These are phyloP conservation scores for Oreohelix idahoensis DNA, from an alignment of 1,140 invertebrate genomes.

Conservation along the genomic window DNA sequence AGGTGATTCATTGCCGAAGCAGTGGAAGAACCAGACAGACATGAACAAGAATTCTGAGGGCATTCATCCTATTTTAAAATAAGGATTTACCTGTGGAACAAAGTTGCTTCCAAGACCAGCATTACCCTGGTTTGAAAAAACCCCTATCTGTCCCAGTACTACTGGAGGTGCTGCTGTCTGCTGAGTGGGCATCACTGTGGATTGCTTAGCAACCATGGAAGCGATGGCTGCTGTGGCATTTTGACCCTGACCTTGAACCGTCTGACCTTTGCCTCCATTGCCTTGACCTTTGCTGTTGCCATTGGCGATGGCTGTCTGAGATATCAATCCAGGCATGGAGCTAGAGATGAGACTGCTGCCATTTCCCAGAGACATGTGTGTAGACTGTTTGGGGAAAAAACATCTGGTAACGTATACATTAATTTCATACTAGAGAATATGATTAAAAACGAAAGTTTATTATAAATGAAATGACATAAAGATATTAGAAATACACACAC, in stretches of 20 bases:
- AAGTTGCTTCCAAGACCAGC: constrained; percentile 38
- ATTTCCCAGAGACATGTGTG: constrained; percentile 33
- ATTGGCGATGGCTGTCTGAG: constrained; percentile 25
- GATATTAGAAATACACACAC: too few relatives aligned
- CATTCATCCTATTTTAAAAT: too few relatives aligned
- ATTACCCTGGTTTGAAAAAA: constrained; percentile 48
- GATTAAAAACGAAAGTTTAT: too few relatives aligned
- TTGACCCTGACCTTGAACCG: constrained; percentile 32
- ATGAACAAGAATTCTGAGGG: too few relatives aligned
- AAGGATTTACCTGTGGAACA: constrained; percentile 50
- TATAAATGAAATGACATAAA: too few relatives aligned
- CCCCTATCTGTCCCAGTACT: constrained; percentile 59
- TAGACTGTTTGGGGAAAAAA: neutral
- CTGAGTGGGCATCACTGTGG: constrained; percentile 59
- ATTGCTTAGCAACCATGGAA: constrained; percentile 60
- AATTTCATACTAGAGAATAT: too few relatives aligned
- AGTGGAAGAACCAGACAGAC: too few relatives aligned
- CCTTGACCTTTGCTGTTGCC: constrained; percentile 42
- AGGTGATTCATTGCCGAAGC: too few relatives aligned
- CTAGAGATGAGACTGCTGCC: constrained; percentile 20
- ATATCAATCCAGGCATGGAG: constrained; percentile 22
- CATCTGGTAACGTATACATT: too few relatives aligned
- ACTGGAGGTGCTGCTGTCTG: constrained; percentile 50
- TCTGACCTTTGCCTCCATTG: constrained; percentile 42
- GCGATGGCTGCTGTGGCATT: constrained; percentile 36